Evolutionary conservation across 2,113 vertebrate genomes (phyloP).

Genomic region (Siniperca knerii): DNA sequence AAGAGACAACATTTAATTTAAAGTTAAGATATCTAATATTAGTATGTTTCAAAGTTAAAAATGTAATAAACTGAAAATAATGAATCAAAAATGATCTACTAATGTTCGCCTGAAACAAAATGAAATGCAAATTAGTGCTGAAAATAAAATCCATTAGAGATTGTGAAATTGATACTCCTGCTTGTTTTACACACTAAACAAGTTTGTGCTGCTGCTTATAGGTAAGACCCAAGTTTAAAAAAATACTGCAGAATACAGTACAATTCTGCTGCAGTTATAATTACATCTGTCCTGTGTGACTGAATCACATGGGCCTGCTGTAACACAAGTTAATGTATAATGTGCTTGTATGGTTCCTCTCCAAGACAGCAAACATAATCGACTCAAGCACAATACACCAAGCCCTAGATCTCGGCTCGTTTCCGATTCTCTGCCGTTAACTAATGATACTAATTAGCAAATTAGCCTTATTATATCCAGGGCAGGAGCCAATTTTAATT

Average conservation of each 20-base stretch:
- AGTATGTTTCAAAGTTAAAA: neutral
- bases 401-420: constrained; percentile 58
- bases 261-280: constrained; percentile 38
- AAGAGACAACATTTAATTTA: neutral
- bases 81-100: neutral
- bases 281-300: constrained; percentile 35
- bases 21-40: neutral
- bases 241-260: neutral
- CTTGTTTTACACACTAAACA: neutral
- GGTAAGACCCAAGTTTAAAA: neutral
- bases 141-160: neutral
- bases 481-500: constrained; percentile 81
- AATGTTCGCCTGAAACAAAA: constrained; percentile 10
- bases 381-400: constrained; percentile 60
- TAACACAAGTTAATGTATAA: constrained; percentile 46
- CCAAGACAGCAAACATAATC: constrained; percentile 70
- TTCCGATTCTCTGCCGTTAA: constrained; percentile 71
- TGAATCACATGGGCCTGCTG: constrained; percentile 26
- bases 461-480: constrained; percentile 84
- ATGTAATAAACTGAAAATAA: neutral
- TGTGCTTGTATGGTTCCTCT: constrained; percentile 47
- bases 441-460: constrained; percentile 83
- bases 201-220: constrained; percentile 4
- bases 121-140: neutral
- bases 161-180: neutral